Percentiles rank a stretch among this genome's conserved stretches.
Evolutionary conservation across 2,113 vertebrate genomes (phyloP).

Genomic region (Alaudala cheleensis): DNA sequence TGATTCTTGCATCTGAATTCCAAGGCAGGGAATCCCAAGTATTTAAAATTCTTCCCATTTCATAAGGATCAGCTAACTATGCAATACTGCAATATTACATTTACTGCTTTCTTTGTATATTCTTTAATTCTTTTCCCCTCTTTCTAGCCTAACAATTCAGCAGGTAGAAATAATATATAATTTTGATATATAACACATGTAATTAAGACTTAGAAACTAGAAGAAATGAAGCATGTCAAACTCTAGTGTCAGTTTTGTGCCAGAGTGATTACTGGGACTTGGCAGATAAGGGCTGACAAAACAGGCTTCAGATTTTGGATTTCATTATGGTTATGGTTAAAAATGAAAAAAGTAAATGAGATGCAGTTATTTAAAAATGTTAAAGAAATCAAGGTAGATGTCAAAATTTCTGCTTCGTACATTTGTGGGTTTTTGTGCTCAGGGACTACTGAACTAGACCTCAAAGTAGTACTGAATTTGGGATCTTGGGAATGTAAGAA

Average conservation of each 20-base stretch:
- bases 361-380: background rate
- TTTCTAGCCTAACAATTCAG: background rate
- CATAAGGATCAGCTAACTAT: background rate
- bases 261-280: background rate
- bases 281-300: background rate
- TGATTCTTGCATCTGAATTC: background rate
- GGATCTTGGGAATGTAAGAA: background rate
- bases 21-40: too few species aligned
- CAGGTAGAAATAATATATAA: too few species aligned
- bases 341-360: background rate
- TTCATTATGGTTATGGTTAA: background rate
- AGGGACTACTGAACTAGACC: background rate
- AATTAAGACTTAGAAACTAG: background rate
- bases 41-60: background rate
- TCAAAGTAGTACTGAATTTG: background rate
- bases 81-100: background rate
- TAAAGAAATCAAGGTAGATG: background rate
- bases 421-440: fast-evolving
- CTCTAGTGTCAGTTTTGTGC: background rate
- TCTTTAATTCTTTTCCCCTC: background rate
- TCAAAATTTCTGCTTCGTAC: background rate
- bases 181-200: background rate
- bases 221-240: background rate
- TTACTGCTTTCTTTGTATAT: background rate
- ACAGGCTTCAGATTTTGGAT: background rate